Conservation (phyloP, 2,797 vertebrate genomes). For the Notolepis coatsorum region DNA sequence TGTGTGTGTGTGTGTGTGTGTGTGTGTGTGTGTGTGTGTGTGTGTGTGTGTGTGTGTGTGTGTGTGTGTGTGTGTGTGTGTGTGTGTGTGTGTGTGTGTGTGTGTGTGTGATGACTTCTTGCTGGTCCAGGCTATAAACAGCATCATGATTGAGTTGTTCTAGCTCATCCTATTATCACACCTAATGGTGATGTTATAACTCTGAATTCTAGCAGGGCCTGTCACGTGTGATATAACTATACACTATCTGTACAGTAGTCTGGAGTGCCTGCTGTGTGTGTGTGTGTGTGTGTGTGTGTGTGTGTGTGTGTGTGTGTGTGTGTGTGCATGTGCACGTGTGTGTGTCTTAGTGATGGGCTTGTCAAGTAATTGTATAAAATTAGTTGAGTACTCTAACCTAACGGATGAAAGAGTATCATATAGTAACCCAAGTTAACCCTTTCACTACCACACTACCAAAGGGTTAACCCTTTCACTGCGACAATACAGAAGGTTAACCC, state of each 20-base stretch:
- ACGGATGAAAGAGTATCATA: too few species aligned
- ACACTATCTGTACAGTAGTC: too few species aligned
- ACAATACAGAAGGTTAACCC: too few species aligned
- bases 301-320: background rate
- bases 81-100: background rate
- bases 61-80: background rate
- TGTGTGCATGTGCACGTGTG: constrained; percentile 1
- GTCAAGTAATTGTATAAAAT: too few species aligned
- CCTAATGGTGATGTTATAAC: constrained; percentile 19
- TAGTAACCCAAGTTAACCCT: too few species aligned
- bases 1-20: background rate
- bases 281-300: background rate
- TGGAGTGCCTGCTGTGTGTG: too few species aligned
- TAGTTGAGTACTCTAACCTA: too few species aligned
- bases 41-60: background rate
- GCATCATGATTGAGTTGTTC: background rate
- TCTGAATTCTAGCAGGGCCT: constrained; percentile 8
- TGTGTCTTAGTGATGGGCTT: too few species aligned
- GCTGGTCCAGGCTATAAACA: background rate
- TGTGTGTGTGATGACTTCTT: background rate
- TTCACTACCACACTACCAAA: too few species aligned
- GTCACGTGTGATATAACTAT: constrained; percentile 10
- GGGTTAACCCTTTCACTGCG: too few species aligned
- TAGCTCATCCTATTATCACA: constrained; percentile 13
- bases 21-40: background rate